phyloP scores from a whole-genome alignment of 2,888 invertebrate genomes.

The Drosophila mimica region DNA sequence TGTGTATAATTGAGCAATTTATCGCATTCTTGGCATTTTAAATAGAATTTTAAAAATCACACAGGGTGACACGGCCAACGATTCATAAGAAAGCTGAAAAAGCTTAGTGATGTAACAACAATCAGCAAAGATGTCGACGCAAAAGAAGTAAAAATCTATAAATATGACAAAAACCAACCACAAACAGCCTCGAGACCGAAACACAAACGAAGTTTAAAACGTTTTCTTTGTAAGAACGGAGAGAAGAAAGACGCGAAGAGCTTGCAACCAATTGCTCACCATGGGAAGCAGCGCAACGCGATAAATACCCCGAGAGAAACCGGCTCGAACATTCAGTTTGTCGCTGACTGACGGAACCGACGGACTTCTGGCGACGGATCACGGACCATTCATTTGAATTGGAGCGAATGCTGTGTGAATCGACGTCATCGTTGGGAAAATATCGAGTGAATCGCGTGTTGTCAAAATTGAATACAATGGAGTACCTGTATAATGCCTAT shows the following conservation, averaged over 20 bases:
- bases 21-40: constrained; percentile 30
- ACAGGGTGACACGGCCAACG: constrained; percentile 25
- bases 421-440: constrained; percentile 24
- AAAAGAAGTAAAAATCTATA: constrained; percentile 15
- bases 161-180: constrained; percentile 28
- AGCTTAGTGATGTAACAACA: constrained; percentile 24
- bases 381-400: constrained; percentile 32
- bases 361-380: constrained; percentile 21
- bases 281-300: constrained; percentile 40
- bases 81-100: constrained; percentile 16
- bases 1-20: constrained; percentile 45
- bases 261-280: constrained; percentile 40
- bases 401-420: constrained; percentile 32
- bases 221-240: constrained; percentile 4
- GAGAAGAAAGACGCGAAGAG: constrained; percentile 14
- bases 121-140: constrained; percentile 46
- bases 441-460: constrained; percentile 3
- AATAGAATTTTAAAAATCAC: constrained; percentile 30
- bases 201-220: constrained; percentile 47
- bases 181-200: constrained; percentile 6
- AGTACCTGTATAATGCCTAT: constrained; percentile 69
- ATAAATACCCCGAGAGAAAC: constrained; percentile 63
- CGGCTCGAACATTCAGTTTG: constrained; percentile 62
- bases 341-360: constrained; percentile 57
- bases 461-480: constrained; percentile 66